Evolutionary conservation across 1,140 invertebrate genomes (phyloP).

Genomic region (Nasonia vitripennis): DNA sequence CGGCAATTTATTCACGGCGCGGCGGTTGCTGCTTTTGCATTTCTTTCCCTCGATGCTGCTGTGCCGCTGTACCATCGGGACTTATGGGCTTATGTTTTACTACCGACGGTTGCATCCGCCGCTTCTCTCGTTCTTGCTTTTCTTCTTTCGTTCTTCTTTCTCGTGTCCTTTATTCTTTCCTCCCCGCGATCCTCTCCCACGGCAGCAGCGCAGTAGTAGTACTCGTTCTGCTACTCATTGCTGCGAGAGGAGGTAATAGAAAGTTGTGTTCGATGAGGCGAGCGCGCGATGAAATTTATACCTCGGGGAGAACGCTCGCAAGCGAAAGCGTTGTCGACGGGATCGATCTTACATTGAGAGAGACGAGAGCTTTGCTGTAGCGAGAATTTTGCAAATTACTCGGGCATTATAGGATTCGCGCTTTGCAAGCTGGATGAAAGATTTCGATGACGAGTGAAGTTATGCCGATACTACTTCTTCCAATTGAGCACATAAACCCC

Average conservation of each 20-base stretch:
- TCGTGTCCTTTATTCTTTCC: not conserved
- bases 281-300: slow-evolving; percentile 39
- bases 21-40: not conserved
- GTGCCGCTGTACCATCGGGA: not conserved
- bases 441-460: too few species aligned
- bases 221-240: not conserved
- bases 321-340: not conserved
- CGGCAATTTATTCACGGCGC: not conserved
- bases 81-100: slow-evolving; percentile 30
- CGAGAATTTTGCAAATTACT: slow-evolving; percentile 32
- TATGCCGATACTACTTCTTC: not conserved
- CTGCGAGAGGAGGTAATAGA: slow-evolving; percentile 3
- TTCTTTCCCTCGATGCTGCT: not conserved
- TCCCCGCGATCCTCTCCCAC: too few species aligned
- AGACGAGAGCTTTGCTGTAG: not conserved
- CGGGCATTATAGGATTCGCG: not conserved
- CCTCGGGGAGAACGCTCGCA: not conserved
- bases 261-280: slow-evolving; percentile 14
- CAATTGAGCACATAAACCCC: not conserved
- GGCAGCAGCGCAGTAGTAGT: not conserved
- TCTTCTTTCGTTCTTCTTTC: not conserved
- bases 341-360: slow-evolving; percentile 17
- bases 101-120: not conserved
- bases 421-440: not conserved
- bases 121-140: not conserved